Evolutionary conservation across 1,140 invertebrate species (phyloP).

Genomic region (Leptopilina clavipes): DNA sequence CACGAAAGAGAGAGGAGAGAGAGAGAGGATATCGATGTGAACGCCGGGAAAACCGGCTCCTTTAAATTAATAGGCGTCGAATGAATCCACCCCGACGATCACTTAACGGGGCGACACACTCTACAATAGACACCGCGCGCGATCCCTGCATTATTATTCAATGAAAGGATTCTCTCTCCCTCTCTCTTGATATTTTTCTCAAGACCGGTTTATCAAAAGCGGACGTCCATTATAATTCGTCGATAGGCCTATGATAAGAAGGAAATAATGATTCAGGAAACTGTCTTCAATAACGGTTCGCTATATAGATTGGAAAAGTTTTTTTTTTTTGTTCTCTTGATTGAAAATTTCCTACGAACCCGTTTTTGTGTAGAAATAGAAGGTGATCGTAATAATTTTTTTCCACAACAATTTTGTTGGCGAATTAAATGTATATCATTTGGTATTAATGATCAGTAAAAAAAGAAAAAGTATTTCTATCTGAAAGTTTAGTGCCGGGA

Average conservation of each 20-base stretch:
- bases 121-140: slow-evolving; percentile 21
- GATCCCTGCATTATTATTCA: slow-evolving; percentile 23
- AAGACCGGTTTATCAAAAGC: slow-evolving; percentile 5
- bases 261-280: slow-evolving; percentile 11
- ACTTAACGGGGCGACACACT: slow-evolving; percentile 20
- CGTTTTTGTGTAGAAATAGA: too few relatives aligned
- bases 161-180: neutral
- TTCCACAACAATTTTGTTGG: too few relatives aligned
- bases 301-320: neutral
- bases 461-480: too few relatives aligned
- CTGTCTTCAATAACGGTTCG: neutral
- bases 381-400: too few relatives aligned
- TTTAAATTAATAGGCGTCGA: slow-evolving; percentile 33
- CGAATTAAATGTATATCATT: too few relatives aligned
- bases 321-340: too few relatives aligned
- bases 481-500: too few relatives aligned
- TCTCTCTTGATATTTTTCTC: too few relatives aligned
- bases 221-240: slow-evolving; percentile 17
- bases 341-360: too few relatives aligned
- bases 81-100: slow-evolving; percentile 21
- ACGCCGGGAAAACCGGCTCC: slow-evolving; percentile 6
- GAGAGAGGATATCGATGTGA: slow-evolving; percentile 19
- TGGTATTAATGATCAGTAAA: too few relatives aligned
- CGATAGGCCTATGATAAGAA: slow-evolving; percentile 1
- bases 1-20: neutral